Percentiles rank a stretch among this genome's conserved stretches.
phyloP scores from a whole-genome alignment of 2,888 invertebrate species.

The Drosophila longiperda region DNA sequence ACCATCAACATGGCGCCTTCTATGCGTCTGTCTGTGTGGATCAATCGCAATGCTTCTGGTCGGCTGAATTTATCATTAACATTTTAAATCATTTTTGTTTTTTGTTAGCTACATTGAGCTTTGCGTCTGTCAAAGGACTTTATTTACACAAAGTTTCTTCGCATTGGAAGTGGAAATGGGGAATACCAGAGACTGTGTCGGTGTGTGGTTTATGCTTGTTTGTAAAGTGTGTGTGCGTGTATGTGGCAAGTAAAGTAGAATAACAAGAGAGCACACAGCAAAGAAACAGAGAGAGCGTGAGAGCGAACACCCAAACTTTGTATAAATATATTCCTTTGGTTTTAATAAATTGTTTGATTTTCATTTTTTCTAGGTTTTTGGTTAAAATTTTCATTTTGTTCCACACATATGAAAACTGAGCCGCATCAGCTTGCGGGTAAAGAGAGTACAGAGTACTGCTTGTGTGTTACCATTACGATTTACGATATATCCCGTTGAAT shows the following conservation, averaged over 20 bases:
- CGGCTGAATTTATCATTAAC: conserved; percentile 47
- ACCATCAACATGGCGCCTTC: conserved; percentile 53
- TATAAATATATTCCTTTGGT: conserved; percentile 84
- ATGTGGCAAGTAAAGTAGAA: conserved; percentile 42
- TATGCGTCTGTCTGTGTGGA: conserved; percentile 70
- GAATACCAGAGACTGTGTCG: conserved; percentile 8
- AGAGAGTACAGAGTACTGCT: conserved; percentile 58
- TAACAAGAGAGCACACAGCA: conserved; percentile 48
- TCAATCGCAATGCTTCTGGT: conserved; percentile 76
- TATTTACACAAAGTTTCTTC: conserved; percentile 84
- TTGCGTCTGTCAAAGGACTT: conserved; percentile 78
- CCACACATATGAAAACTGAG: conserved; percentile 48
- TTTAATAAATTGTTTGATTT: conserved; percentile 24
- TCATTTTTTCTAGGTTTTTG: conserved; percentile 37
- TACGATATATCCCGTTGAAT: conserved; percentile 47
- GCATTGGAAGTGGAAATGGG: conserved; percentile 48
- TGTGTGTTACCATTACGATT: conserved; percentile 74
- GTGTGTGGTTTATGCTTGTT: conserved; percentile 12
- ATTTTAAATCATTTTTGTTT: conserved; percentile 18
- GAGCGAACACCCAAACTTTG: conserved; percentile 77
- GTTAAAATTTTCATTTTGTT: conserved; percentile 40
- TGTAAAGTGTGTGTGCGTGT: conserved; percentile 7
- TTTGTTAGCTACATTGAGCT: conserved; percentile 33
- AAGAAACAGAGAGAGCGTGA: conserved; percentile 36
- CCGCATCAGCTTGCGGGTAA: conserved; percentile 36